Evolutionary conservation across 1,140 invertebrate genomes (phyloP).

Genomic region (Linepithema humile): DNA sequence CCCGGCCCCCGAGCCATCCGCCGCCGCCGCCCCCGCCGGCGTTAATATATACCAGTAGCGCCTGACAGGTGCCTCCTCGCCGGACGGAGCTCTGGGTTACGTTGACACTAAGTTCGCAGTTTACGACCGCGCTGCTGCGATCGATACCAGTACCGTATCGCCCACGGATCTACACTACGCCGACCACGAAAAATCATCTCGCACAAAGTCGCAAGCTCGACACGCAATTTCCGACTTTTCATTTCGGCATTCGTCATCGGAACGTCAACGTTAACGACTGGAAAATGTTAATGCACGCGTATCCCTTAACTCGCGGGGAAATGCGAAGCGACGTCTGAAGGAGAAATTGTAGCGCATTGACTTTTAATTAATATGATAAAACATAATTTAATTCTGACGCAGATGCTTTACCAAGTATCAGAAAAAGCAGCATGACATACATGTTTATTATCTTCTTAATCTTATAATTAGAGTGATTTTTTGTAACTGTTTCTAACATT

Average conservation of each 20-base stretch:
- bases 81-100: slow-evolving; percentile 65
- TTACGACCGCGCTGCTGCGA: slow-evolving; percentile 68
- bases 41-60: slow-evolving; percentile 65
- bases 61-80: slow-evolving; percentile 51
- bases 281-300: slow-evolving; percentile 21
- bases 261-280: not conserved
- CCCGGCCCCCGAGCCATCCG: slow-evolving; percentile 36
- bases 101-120: slow-evolving; percentile 75
- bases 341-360: not conserved
- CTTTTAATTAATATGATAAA: not conserved
- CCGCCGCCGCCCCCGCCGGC: slow-evolving; percentile 33
- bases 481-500: too few species aligned
- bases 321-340: not conserved
- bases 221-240: slow-evolving; percentile 37
- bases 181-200: slow-evolving; percentile 40
- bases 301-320: not conserved
- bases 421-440: too few species aligned
- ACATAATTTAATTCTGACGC: not conserved
- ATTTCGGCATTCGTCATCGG: not conserved
- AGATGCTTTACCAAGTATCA: too few species aligned
- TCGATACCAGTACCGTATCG: slow-evolving; percentile 74
- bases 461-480: too few species aligned
- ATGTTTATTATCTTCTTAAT: too few species aligned
- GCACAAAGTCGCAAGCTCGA: not conserved
- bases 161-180: slow-evolving; percentile 57